A percentile compares a stretch with the other conserved stretches of the same genome.
Conservation (phyloP, 1,140 invertebrate genomes). For the Heliothis virescens region DNA sequence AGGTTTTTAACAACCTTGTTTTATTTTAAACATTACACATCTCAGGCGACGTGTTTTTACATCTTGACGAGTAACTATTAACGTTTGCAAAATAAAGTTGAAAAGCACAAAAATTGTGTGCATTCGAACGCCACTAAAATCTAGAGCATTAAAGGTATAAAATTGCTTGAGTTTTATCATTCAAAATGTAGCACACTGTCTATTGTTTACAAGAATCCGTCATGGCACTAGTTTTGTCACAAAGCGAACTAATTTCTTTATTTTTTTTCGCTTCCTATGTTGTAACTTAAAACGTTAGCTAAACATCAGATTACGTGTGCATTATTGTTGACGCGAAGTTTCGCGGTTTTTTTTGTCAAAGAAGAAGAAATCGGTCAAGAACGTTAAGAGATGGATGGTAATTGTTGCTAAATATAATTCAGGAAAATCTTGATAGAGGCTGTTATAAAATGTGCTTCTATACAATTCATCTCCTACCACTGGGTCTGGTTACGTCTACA, state of each 20-base stretch:
- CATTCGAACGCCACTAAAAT: background rate
- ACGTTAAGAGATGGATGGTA: background rate
- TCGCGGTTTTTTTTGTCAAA: background rate
- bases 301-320: slow-evolving; percentile 34
- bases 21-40: too few species aligned
- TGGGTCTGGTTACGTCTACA: background rate
- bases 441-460: background rate
- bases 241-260: slow-evolving; percentile 34
- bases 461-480: background rate
- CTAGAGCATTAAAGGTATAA: slow-evolving; percentile 2
- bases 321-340: slow-evolving; percentile 16
- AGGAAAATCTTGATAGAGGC: background rate
- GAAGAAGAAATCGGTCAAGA: slow-evolving; percentile 16
- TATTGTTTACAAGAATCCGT: slow-evolving; percentile 42
- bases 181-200: background rate
- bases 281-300: slow-evolving; percentile 40
- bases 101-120: background rate
- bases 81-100: background rate
- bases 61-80: background rate
- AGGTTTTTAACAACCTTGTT: too few species aligned
- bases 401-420: background rate
- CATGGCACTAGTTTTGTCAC: slow-evolving; percentile 28
- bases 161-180: slow-evolving; percentile 1
- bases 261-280: slow-evolving; percentile 37
- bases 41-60: background rate